Conservation (phyloP, 1,140 invertebrate genomes). For the Episyrphus balteatus region DNA sequence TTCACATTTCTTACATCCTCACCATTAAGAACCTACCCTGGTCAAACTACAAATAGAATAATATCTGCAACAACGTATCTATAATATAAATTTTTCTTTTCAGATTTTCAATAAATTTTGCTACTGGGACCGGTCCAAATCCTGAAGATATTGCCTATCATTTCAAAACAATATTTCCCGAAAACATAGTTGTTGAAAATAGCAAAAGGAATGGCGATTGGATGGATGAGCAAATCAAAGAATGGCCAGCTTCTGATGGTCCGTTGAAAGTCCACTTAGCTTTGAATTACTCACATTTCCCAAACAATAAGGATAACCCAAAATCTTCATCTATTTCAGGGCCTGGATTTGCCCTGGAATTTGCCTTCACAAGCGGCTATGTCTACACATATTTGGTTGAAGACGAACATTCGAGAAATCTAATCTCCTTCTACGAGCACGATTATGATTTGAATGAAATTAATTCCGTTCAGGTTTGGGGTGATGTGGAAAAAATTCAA, state of each 20-base stretch:
- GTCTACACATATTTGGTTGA: constrained; percentile 8
- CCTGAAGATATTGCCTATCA: constrained; percentile 29
- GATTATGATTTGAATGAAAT: constrained; percentile 6
- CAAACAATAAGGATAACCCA: neutral
- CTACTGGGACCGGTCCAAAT: constrained; percentile 15
- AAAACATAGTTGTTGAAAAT: constrained; percentile 22
- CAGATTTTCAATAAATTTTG: constrained; percentile 34
- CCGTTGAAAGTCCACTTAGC: constrained; percentile 7
- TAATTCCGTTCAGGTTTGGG: constrained; percentile 28
- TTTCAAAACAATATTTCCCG: constrained; percentile 22
- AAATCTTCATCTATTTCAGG: constrained; percentile 22
- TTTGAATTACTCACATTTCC: neutral
- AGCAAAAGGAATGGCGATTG: constrained; percentile 25
- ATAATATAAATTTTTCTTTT: neutral
- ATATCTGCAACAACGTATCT: no score
- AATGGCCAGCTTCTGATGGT: constrained; percentile 26
- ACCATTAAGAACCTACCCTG: no score
- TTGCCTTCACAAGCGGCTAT: constrained; percentile 20
- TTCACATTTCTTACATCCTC: no score
- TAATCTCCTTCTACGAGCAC: constrained; percentile 4
- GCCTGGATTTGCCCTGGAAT: constrained; percentile 22
- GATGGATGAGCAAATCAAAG: constrained; percentile 16
- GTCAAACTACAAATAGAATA: no score
- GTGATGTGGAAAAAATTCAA: constrained; percentile 27
- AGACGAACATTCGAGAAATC: constrained; percentile 5